Conservation (phyloP, 2,888 invertebrate genomes). For the Argyra leucocephala region DNA sequence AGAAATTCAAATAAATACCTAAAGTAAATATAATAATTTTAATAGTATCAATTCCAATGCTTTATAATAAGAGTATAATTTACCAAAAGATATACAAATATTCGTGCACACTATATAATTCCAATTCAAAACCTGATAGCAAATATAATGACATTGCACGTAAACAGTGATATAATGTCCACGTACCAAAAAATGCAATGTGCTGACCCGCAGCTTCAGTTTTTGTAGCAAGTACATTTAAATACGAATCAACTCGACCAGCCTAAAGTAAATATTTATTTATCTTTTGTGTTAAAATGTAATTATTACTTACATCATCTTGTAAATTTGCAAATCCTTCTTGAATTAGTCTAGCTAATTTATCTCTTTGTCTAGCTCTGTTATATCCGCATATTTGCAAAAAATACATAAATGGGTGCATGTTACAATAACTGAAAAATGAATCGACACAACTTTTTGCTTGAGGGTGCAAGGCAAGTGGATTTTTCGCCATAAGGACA, state of each 20-base stretch:
- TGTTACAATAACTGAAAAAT: conserved; percentile 71
- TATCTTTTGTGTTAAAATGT: neutral
- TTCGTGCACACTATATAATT: conserved; percentile 91
- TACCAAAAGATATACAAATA: conserved; percentile 92
- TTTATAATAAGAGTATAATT: conserved; percentile 32
- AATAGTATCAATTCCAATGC: neutral
- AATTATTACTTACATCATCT: conserved; percentile 60
- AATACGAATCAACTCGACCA: conserved; percentile 77
- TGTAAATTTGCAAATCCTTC: conserved; percentile 79
- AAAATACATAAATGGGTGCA: conserved; percentile 74
- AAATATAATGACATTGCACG: conserved; percentile 88
- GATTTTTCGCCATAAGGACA: conserved; percentile 65
- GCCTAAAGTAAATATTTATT: conserved; percentile 49
- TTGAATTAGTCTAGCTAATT: conserved; percentile 77
- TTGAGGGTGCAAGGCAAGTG: conserved; percentile 43
- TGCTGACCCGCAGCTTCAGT: conserved; percentile 61
- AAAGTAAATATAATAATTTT: conserved; percentile 22
- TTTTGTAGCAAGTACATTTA: conserved; percentile 56
- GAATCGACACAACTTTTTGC: conserved; percentile 81
- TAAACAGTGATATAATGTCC: conserved; percentile 90
- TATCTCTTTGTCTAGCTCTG: conserved; percentile 88
- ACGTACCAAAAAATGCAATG: conserved; percentile 81
- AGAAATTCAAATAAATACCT: conserved; percentile 90
- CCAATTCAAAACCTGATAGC: conserved; percentile 87
- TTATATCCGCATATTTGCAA: conserved; percentile 90